phyloP scores from a whole-genome alignment of 2,888 invertebrate genomes.

The Nymphalis urticae region DNA sequence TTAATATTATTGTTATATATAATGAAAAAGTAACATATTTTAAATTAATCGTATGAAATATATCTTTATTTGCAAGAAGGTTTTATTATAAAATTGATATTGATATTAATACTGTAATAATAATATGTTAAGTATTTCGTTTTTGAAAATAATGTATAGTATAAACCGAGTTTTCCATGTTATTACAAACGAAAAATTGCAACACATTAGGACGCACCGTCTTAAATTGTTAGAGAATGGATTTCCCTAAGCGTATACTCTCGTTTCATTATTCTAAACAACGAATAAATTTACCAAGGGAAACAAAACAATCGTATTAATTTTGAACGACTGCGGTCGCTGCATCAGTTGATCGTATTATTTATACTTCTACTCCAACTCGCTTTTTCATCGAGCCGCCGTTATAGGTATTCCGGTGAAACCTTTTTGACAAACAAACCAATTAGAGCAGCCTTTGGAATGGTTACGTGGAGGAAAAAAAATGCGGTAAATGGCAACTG shows the following conservation, averaged over 20 bases:
- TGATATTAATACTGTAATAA: no score
- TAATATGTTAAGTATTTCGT: no score
- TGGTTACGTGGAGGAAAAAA: conserved; percentile 56
- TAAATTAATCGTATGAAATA: no score
- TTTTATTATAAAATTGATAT: not conserved
- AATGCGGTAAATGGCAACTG: conserved; percentile 70
- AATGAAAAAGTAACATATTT: no score
- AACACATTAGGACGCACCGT: conserved; percentile 69
- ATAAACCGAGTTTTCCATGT: no score
- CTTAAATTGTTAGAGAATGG: conserved; percentile 76
- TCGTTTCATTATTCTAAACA: conserved; percentile 78
- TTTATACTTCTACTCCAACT: conserved; percentile 53
- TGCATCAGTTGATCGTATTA: conserved; percentile 77
- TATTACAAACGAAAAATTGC: conserved; percentile 70
- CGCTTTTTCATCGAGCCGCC: conserved; percentile 20
- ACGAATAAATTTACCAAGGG: conserved; percentile 76
- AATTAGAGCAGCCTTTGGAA: conserved; percentile 64
- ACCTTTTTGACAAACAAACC: conserved; percentile 56
- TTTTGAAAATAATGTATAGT: no score
- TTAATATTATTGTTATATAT: no score
- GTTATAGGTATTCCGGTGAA: conserved; percentile 37
- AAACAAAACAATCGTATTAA: conserved; percentile 79
- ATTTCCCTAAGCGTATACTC: conserved; percentile 74
- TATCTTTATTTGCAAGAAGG: not conserved
- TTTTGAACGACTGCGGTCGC: conserved; percentile 72